Evolutionary conservation across 1,140 invertebrate genomes (phyloP).

Genomic region (Drosophila kohkoa): DNA sequence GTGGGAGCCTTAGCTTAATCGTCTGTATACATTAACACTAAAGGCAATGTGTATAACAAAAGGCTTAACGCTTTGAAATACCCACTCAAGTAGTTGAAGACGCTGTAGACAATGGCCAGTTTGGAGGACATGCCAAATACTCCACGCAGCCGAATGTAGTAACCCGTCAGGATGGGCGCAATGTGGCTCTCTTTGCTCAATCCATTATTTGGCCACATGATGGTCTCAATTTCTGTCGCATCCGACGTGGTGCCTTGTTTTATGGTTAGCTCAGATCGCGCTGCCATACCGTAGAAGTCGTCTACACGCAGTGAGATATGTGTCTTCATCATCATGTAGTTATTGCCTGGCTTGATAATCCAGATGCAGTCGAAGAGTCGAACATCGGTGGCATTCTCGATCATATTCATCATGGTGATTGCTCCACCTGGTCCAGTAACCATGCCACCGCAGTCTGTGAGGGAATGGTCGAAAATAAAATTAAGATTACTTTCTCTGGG

Average conservation of each 20-base stretch:
- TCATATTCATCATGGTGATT: conserved; percentile 93
- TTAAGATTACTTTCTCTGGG: too few species aligned
- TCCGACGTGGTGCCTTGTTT: conserved; percentile 89
- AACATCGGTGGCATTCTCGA: conserved; percentile 86
- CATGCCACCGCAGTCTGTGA: conserved; percentile 89
- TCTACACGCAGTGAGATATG: conserved; percentile 89
- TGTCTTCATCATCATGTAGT: conserved; percentile 89
- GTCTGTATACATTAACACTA: too few species aligned
- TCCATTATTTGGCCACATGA: conserved; percentile 86
- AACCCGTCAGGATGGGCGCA: conserved; percentile 88
- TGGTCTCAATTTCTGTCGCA: conserved; percentile 87
- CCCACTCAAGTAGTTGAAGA: conserved; percentile 90
- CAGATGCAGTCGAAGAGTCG: conserved; percentile 89
- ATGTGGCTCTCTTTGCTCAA: conserved; percentile 87
- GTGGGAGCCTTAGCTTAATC: too few species aligned
- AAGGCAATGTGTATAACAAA: too few species aligned
- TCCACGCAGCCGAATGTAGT: conserved; percentile 89
- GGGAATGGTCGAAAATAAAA: neutral
- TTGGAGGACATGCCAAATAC: conserved; percentile 88
- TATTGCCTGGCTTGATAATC: conserved; percentile 89
- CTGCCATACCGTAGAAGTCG: conserved; percentile 88
- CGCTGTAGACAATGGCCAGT: conserved; percentile 89
- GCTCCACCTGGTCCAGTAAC: conserved; percentile 90
- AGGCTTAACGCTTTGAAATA: neutral
- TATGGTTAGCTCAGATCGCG: conserved; percentile 87